phyloP scores from a whole-genome alignment of 2,113 vertebrate genomes.

The Delphinus delphis region DNA sequence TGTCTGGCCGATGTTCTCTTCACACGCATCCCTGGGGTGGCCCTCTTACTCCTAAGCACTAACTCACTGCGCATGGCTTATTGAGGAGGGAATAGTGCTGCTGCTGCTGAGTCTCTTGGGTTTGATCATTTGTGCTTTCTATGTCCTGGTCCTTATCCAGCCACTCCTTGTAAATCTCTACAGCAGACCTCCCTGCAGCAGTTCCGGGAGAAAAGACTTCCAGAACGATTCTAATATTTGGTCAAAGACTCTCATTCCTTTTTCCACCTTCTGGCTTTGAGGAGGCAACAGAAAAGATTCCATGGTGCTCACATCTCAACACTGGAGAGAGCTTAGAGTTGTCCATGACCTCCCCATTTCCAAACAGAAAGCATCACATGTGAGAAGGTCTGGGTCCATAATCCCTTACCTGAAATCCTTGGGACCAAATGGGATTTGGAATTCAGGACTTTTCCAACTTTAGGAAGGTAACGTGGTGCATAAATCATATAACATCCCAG shows the following conservation, averaged over 20 bases:
- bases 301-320: not conserved
- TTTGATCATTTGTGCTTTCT: not conserved
- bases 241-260: not conserved
- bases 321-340: not conserved
- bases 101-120: not conserved
- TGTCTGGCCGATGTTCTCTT: not conserved
- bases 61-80: not conserved
- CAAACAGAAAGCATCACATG: not conserved
- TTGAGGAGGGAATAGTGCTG: not conserved
- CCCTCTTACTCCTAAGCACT: not conserved
- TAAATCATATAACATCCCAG: not conserved
- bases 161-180: not conserved
- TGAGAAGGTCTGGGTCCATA: not conserved
- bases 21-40: fast-evolving
- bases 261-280: not conserved
- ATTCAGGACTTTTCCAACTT: not conserved
- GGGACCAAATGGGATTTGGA: not conserved
- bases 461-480: not conserved
- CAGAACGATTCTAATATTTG: not conserved
- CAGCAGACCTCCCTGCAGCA: not conserved
- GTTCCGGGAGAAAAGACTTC: not conserved
- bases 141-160: not conserved
- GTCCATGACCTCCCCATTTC: not conserved
- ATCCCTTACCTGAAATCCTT: not conserved
- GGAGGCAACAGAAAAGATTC: not conserved